Base-by-base conservation (phyloP, 2,888 invertebrate species). In the Pecten maximus region DNA sequence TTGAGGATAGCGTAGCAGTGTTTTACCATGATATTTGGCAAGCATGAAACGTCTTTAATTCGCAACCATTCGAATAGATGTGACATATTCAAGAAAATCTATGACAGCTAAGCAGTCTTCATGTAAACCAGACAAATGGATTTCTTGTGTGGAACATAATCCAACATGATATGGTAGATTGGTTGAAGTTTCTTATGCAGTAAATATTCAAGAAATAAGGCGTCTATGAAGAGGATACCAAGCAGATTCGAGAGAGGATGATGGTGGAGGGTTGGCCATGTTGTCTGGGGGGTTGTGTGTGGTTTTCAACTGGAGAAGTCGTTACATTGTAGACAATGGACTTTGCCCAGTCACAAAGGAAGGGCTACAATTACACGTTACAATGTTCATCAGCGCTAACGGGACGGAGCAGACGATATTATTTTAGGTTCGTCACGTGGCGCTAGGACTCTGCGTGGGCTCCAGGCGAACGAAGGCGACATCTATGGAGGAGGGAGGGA, bases 401-500 rank as follows among this genome's bases (percentile, higher is more conserved):
- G 74, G 74, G 74, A 74, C 74, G 74, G 74, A 74, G 74, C 74
- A 74, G 74, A 74, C 74, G 74, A 74, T 74, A 74, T 74, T 74
- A 74, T 74, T 74, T 74, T 74, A 74, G 74, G 74, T 28, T 74
- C 74, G 74, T 74, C 74, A 74, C 74, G 74, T 74, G 74, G 74
- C 74, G 74, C 74, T 74, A 35, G 74, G 74, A 74, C 74, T 74
- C 74, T 28, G 74, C 74, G 35, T 74, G 74, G 74, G 74, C 74
- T 74, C 74, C 35, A 74, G 74, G 74, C 74, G 74, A 74, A 74
- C 74, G 74, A 74, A 74, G 74, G 35, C 74, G 74, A 74, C 74
- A 74, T 74, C 74, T 74, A 35, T 74, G 87, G 40, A 87, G 89
- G 50, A 40, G 89, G 89, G 89, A 90, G 89, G 87, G 89, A 48